Base-by-base conservation (phyloP, 2,113 vertebrate species). In the Campylomormyrus tamandua region DNA sequence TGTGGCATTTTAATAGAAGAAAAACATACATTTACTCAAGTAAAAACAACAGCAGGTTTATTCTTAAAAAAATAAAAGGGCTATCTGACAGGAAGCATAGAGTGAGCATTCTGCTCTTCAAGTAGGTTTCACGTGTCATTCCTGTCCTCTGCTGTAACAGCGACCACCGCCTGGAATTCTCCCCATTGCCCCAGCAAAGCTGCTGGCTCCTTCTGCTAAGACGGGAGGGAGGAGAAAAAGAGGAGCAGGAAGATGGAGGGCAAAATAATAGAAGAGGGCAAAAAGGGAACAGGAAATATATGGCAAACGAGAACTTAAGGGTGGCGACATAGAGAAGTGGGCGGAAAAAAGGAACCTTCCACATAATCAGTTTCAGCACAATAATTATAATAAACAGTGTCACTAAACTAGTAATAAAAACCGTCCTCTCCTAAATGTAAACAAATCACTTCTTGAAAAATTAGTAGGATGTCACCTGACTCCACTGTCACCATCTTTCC, bases 71-170 rank as follows among this genome's bases (percentile, higher is more conserved):
- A 97, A 96, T 96, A 94, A 97, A 96, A 97, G 95, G 95, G 94
- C 94, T 92, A 93, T 94, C 95, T 94, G 95, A 97, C 49, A 97
- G 97, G 97, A 98, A 98, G 98, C 98, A 98, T 97, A 99, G 97
- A 95, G 19, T 95, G 97, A 99, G 98, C 97, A 95, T 94, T 92
- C 92, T 84, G 95, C 98, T 99, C 98, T 99, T 99, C 98, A 99
- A 98, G 97, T 99, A 98, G 97, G 97, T 97, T 97, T 48, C 21
- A 84, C 6, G 6, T 46, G 21, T 84, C 21, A 39, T n/a, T 84
- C 83, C 83, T 84, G 83, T 84, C 83, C 1, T 83, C 42, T 46
- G 83, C 10, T 84, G 39, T 84, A 48, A 31, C 95, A 95, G 90
- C 93, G 93, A 94, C 95, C 91, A 94, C 93, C 94, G 93, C 93